Base-by-base conservation (phyloP, 2,113 vertebrate genomes). In the Pygoscelis adeliae region DNA sequence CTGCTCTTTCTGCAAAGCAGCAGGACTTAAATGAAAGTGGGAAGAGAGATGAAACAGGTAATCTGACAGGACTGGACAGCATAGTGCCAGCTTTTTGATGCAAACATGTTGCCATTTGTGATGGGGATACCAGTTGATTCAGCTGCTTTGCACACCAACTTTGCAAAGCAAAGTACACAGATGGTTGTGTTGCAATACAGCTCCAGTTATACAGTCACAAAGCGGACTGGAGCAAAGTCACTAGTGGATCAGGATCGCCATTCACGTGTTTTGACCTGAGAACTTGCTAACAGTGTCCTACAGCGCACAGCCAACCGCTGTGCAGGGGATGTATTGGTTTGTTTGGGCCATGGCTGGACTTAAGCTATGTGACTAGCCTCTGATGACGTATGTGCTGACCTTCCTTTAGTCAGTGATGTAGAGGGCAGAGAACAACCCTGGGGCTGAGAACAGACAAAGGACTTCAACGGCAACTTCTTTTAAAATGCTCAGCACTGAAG, bases 311-410 rank as follows among this genome's bases (percentile, higher is more conserved):
- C 29, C 70, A 42, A 4, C 52, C 27, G 14, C 50, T 26, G 10
- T 11, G 36, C 30, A 27, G 18, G 47, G 61, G 7, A 0, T 12
- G 4, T 2, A 5, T 3, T 58, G 40, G 1, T 4, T 32, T 52
- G 4, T 1, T 38, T 36, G 38, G 73, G 49, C 4, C 4, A 10
- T 5, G 83, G 2, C 0, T 27, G 55, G 16, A 2, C 26, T 46
- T 27, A 8, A 17, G n/a, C 0, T 2, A 30, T 10, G 50, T 36
- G 36, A 3, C 3, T 15, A 22, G 4, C 4, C 25, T 19, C 44
- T 27, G n/a, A 7, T 47, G 38, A 3, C 12, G 3, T 2, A 10
- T 53, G 91, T n/a, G 66, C 52, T 77, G 62, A 40, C 18, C 38
- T 47, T 63, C 34, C 53, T 32, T 5, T 30, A 5, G 44, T 4